Base-by-base conservation (phyloP, 2,888 invertebrate species). In the Leptinotarsa peninsularis region DNA sequence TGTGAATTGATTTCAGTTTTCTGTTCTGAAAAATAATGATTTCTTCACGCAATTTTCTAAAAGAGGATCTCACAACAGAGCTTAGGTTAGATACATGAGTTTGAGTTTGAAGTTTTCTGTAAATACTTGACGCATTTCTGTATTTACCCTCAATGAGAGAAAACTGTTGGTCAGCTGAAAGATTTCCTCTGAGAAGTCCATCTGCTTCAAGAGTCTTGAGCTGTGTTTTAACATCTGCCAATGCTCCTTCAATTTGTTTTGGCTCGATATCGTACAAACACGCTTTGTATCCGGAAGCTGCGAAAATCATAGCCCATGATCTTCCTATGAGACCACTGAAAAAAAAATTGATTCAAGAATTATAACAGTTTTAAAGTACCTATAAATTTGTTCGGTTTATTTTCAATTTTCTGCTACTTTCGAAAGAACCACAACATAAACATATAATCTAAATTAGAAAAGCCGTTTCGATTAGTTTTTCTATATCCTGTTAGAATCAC, bases 301-400 rank as follows among this genome's bases (percentile, higher is more conserved):
- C 97, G 88, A 98, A 99, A 52, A 98, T 90, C 97, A 98, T 98
- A 0, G 98, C 95, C 97, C 98, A 99, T 83, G 98, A 98, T 73
- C 96, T 92, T 3, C 98, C 99, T 83, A 99, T 98, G 71, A 98
- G 90, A 3, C 99, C 99, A 87, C 98, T 98, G 88, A 67, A 90
- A 91, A 77, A 71, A 58, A 23, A 4, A 4, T 18, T 3, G 74
- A 72, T 63, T 18, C 43, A 10, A 43, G 13, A 43, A 43, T 43
- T 10, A 43, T 7, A 13, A 43, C 43, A 43, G 2, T 43, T 43
- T 13, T 0, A 3, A 43, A 43, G 10, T 43, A 0, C 7, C 33
- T 33, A 33, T 33, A 33, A 33, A 33, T 33, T 33, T 33, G 33
- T 33, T 33, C 1, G 33, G 33, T 33, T 33, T 43, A 13, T 43